These are phyloP conservation scores for Sylvicola cinctus DNA, from an alignment of 2,888 invertebrate species.

Conservation along the genomic window DNA sequence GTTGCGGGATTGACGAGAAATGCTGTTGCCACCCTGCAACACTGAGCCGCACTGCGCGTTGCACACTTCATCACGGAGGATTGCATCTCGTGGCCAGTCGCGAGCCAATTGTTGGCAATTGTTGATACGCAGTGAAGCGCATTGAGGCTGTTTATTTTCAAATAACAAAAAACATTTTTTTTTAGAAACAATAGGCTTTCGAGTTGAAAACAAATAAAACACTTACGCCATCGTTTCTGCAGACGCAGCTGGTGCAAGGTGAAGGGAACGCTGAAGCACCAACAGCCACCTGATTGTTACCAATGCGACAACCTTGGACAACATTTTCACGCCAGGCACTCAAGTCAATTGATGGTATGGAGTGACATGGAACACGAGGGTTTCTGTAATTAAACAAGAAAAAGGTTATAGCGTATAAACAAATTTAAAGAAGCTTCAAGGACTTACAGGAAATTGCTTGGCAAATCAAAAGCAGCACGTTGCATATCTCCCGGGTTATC, in stretches of 20 bases:
- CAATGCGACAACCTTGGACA: constrained; percentile 60
- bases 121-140: constrained; percentile 69
- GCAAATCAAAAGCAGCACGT: constrained; percentile 72
- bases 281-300: constrained; percentile 52
- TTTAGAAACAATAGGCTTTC: neutral
- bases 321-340: constrained; percentile 68
- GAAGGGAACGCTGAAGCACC: constrained; percentile 73
- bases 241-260: constrained; percentile 81
- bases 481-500: constrained; percentile 73
- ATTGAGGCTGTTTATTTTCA: constrained; percentile 53
- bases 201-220: neutral
- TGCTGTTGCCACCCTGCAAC: constrained; percentile 22
- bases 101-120: constrained; percentile 66
- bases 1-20: too few relatives aligned
- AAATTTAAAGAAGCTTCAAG: too few relatives aligned
- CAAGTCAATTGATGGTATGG: constrained; percentile 60
- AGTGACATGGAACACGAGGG: constrained; percentile 65
- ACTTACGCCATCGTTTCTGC: constrained; percentile 67
- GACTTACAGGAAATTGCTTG: constrained; percentile 65
- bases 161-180: constrained; percentile 5
- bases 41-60: constrained; percentile 73
- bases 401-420: constrained; percentile 2
- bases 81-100: constrained; percentile 65
- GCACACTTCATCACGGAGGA: constrained; percentile 71
- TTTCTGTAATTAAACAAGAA: constrained; percentile 32